These are phyloP conservation scores for Parnassius apollo DNA, from an alignment of 2,888 invertebrate genomes.

Conservation along the genomic window DNA sequence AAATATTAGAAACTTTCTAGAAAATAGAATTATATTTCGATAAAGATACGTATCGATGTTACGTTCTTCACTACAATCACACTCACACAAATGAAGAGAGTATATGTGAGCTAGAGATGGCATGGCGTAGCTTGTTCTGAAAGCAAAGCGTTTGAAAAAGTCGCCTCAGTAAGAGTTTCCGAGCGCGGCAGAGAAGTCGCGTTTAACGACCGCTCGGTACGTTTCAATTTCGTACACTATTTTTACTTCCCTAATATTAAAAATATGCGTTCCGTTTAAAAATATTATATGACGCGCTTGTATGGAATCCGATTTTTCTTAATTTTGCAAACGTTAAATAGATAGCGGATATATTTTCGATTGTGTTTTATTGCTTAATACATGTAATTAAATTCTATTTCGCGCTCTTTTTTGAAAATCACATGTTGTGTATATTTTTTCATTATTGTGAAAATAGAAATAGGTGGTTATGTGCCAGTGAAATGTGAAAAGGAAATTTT, in stretches of 20 bases:
- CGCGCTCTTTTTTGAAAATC: conserved; percentile 17
- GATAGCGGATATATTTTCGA: not conserved
- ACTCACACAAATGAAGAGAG: conserved; percentile 26
- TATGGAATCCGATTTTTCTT: conserved; percentile 15
- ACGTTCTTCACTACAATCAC: conserved; percentile 30
- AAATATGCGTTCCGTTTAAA: conserved; percentile 33
- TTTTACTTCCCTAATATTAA: conserved; percentile 27
- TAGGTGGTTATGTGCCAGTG: conserved; percentile 31
- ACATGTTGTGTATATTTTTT: conserved; percentile 21
- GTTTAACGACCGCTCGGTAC: conserved; percentile 55
- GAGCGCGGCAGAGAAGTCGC: conserved; percentile 53
- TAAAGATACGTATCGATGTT: conserved; percentile 27
- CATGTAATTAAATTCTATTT: conserved; percentile 3
- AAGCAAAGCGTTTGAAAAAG: conserved; percentile 59
- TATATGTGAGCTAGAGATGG: conserved; percentile 32
- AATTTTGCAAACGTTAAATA: not conserved
- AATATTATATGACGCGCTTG: conserved; percentile 7
- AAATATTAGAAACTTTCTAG: conserved; percentile 10
- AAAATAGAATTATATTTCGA: conserved; percentile 12
- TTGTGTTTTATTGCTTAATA: conserved; percentile 2
- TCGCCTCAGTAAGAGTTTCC: conserved; percentile 53
- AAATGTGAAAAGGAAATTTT: conserved; percentile 26
- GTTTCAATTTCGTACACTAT: conserved; percentile 37
- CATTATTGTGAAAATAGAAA: conserved; percentile 3
- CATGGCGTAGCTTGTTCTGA: conserved; percentile 42